Base-by-base conservation (phyloP, 2,888 invertebrate species). In the Cerastis rubricosa region DNA sequence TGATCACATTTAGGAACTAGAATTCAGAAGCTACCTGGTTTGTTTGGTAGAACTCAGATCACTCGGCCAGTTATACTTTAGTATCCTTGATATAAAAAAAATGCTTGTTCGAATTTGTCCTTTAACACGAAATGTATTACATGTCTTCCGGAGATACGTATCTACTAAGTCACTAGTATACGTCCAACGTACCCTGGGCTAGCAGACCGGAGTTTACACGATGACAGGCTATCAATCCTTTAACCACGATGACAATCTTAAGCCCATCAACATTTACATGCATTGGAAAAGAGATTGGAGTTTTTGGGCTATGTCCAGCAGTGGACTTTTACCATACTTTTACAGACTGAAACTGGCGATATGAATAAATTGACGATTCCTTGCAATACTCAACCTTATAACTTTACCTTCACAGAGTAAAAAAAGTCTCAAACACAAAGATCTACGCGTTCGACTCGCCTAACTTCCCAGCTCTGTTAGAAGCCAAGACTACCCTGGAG, bases 371-470 rank as follows among this genome's bases (percentile, higher is more conserved):
- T 29, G 0, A 3, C 19, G 29, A 61, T 59, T 0, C 57, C 57
- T 57, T 25, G 3, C n/a, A 40, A 14, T n/a, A 2, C 0, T 63
- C n/a, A 29, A 29, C 29, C 59, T 14, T 61, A n/a, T 65, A 12
- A 19, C 3, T 14, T 8, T 61, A 19, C n/a, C 9, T 67, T 89
- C 88, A 22, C 93, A 97, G 99, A 71, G 98, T 98, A 0, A 97
- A 98, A 71, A 99, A 99, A 95, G 96, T 97, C 0, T 98, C 98
- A 71, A 97, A 98, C 35, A 97, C 97, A n/a, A 97, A 97, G 45
- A 97, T 99, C 85, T 97, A 98, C 87, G 99, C 99, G 0, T 99
- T 99, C 92, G 97, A 97, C 84, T 98, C 99, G 0, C 99, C 99
- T 0, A 99, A 99, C 95, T 98, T 98, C 92, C 97, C 98, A 0